A percentile compares a stretch with the other conserved stretches of the same genome.
Conservation (phyloP, 2,888 invertebrate genomes). For the Diaperis boleti region DNA sequence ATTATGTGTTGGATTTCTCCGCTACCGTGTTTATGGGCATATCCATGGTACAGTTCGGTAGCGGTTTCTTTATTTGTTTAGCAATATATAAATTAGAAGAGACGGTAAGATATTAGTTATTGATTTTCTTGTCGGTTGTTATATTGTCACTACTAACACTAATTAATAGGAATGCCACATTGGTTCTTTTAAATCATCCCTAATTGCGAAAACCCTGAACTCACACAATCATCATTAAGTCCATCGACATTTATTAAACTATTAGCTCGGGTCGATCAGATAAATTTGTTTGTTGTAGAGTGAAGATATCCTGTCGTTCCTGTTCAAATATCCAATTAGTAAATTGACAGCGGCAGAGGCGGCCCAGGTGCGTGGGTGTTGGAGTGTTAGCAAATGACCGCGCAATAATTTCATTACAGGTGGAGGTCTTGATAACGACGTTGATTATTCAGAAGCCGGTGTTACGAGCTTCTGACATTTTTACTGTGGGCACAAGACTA, state of each 20-base stretch:
- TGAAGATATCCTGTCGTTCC: conserved; percentile 55
- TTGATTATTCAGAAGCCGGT: conserved; percentile 55
- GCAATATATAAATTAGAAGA: neutral
- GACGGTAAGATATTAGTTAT: conserved; percentile 8
- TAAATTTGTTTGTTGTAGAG: conserved; percentile 52
- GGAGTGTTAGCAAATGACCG: neutral
- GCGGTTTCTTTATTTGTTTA: neutral
- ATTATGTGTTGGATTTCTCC: conserved; percentile 1
- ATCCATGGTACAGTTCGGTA: conserved; percentile 3
- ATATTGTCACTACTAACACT: neutral
- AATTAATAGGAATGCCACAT: neutral
- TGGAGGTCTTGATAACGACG: conserved; percentile 50
- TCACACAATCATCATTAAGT: conserved; percentile 18
- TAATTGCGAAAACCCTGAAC: conserved; percentile 14
- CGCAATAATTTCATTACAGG: conserved; percentile 35
- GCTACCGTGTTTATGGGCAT: neutral
- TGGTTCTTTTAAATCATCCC: neutral
- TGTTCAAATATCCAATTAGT: conserved; percentile 58
- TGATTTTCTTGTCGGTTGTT: neutral
- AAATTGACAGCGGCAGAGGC: conserved; percentile 53
- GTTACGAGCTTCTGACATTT: conserved; percentile 56
- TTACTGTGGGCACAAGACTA: conserved; percentile 55
- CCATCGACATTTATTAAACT: conserved; percentile 30
- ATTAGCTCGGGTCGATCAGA: conserved; percentile 32
- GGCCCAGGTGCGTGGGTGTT: conserved; percentile 49